These are phyloP conservation scores for Dryas iulia DNA, from an alignment of 1,140 invertebrate species.

Conservation along the genomic window DNA sequence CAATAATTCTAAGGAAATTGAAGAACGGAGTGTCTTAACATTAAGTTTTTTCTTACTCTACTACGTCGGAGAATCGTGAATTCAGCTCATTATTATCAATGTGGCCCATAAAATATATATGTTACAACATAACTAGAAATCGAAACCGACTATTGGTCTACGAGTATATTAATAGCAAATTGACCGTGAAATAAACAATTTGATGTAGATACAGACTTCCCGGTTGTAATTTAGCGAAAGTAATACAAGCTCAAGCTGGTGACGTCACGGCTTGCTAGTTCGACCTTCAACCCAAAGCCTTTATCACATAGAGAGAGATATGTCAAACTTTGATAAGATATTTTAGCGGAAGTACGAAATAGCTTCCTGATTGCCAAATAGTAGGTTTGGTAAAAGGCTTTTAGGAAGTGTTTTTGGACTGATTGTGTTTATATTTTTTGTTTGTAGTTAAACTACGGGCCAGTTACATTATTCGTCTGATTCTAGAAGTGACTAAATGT, in stretches of 20 bases:
- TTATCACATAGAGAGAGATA: not conserved
- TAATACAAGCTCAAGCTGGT: not conserved
- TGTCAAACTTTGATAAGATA: not conserved
- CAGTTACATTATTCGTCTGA: no score
- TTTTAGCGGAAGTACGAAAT: not conserved
- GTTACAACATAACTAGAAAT: not conserved
- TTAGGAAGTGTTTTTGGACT: not conserved
- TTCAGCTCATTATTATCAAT: no score
- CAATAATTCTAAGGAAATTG: no score
- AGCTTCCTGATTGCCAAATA: not conserved
- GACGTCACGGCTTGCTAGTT: not conserved
- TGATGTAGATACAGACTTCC: constrained; percentile 5
- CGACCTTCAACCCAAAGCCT: not conserved
- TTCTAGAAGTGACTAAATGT: no score
- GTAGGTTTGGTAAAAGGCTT: not conserved
- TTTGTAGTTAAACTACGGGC: no score
- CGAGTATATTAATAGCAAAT: not conserved
- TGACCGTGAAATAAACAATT: constrained; percentile 13
- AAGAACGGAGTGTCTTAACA: no score
- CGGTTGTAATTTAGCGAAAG: not conserved
- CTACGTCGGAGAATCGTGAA: no score
- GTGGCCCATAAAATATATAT: not conserved
- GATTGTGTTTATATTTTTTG: no score
- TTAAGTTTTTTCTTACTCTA: no score
- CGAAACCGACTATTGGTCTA: not conserved